phyloP scores from a whole-genome alignment of 2,888 invertebrate species.

The Macrostomum cliftonense region DNA sequence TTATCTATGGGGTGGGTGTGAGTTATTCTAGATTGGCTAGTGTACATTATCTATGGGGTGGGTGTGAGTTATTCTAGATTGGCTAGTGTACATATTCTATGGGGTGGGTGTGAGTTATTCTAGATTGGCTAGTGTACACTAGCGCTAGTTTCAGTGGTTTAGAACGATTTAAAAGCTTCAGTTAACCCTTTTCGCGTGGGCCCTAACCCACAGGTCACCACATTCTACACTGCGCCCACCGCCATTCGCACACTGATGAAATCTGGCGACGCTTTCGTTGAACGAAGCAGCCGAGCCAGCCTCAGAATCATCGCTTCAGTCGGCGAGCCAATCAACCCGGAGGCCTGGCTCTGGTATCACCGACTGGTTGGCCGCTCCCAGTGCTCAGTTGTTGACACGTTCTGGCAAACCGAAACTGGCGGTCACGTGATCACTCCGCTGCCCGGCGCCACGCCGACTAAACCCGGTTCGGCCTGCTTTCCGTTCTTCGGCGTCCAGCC shows the following conservation, averaged over 20 bases:
- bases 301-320: constrained; percentile 71
- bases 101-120: too few relatives aligned
- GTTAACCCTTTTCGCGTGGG: too few relatives aligned
- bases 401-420: constrained; percentile 97
- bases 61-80: too few relatives aligned
- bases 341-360: constrained; percentile 93
- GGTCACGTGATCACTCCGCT: constrained; percentile 87
- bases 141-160: too few relatives aligned
- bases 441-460: constrained; percentile 85
- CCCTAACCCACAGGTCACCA: constrained; percentile 43
- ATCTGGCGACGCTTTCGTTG: constrained; percentile 65
- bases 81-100: too few relatives aligned
- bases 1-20: too few relatives aligned
- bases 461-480: constrained; percentile 90
- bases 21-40: too few relatives aligned
- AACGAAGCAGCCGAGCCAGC: constrained; percentile 49
- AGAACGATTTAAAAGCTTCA: too few relatives aligned
- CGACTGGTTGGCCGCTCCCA: constrained; percentile 36
- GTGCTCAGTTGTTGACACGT: constrained; percentile 79
- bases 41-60: too few relatives aligned
- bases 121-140: too few relatives aligned
- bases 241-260: constrained; percentile 89
- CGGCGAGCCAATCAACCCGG: constrained; percentile 94
- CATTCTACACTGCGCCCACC: constrained; percentile 96
- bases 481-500: constrained; percentile 94